Evolutionary conservation across 2,797 vertebrate genomes (phyloP).

Genomic region (Anas georgica): DNA sequence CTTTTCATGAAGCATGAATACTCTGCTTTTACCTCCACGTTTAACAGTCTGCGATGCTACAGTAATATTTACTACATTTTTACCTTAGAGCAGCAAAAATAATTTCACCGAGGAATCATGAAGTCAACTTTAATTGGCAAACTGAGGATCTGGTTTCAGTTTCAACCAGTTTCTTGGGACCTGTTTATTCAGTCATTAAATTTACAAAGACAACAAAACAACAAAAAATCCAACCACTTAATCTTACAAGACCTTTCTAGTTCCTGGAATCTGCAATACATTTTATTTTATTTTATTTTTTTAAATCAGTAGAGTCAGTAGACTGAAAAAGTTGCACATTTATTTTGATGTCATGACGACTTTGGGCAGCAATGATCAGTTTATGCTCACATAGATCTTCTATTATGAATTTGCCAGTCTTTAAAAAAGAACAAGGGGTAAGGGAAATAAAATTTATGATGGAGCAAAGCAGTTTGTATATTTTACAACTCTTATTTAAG

Average conservation of each 20-base stretch:
- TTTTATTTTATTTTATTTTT: background rate
- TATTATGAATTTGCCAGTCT: background rate
- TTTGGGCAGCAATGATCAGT: background rate
- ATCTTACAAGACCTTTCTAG: background rate
- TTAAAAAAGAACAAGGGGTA: background rate
- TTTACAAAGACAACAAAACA: background rate
- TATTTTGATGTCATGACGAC: background rate
- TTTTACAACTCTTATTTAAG: background rate
- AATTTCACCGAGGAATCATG: background rate
- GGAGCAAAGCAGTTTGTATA: background rate
- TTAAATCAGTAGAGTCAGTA: background rate
- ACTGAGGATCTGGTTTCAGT: background rate
- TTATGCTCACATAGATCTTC: background rate
- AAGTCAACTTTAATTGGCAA: background rate
- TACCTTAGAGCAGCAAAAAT: background rate
- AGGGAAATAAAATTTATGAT: background rate
- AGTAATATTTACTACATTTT: background rate
- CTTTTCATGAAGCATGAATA: background rate
- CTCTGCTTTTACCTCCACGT: background rate
- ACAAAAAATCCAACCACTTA: background rate
- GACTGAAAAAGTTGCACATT: background rate
- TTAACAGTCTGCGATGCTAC: background rate
- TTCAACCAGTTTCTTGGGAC: background rate
- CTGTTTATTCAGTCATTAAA: background rate
- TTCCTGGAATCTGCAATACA: background rate